phyloP scores from a whole-genome alignment of 2,797 vertebrate species.

The Phrynocephalus vlangalii region DNA sequence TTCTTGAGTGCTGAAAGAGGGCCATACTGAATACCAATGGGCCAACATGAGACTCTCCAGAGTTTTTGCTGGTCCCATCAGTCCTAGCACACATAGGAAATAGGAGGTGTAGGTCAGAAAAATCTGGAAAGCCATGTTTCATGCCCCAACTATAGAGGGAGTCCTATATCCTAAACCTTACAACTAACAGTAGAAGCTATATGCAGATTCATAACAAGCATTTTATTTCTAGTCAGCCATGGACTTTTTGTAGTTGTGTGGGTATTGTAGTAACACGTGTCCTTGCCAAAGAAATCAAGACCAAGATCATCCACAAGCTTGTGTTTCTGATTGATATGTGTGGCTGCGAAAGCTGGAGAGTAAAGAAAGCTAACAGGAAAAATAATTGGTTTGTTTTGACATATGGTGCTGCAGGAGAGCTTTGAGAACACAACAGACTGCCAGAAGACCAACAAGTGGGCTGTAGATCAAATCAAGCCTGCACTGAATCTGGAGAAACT shows the following conservation, averaged over 20 bases:
- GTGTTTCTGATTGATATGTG: no score
- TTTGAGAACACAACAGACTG: no score
- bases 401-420: no score
- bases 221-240: neutral
- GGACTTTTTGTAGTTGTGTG: neutral
- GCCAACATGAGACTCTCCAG: no score
- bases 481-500: no score
- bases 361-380: no score
- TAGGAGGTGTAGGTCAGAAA: neutral
- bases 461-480: no score
- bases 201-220: neutral
- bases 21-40: neutral
- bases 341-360: no score
- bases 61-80: neutral
- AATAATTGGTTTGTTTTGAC: no score
- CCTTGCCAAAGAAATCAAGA: no score
- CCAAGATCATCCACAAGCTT: no score
- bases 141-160: neutral
- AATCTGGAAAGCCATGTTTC: neutral
- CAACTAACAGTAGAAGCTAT: neutral
- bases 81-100: neutral
- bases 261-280: neutral
- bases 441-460: no score
- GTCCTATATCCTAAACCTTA: neutral
- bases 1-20: neutral